These are phyloP conservation scores for Calyptomena viridis DNA, from an alignment of 2,113 vertebrate species.

Conservation along the genomic window DNA sequence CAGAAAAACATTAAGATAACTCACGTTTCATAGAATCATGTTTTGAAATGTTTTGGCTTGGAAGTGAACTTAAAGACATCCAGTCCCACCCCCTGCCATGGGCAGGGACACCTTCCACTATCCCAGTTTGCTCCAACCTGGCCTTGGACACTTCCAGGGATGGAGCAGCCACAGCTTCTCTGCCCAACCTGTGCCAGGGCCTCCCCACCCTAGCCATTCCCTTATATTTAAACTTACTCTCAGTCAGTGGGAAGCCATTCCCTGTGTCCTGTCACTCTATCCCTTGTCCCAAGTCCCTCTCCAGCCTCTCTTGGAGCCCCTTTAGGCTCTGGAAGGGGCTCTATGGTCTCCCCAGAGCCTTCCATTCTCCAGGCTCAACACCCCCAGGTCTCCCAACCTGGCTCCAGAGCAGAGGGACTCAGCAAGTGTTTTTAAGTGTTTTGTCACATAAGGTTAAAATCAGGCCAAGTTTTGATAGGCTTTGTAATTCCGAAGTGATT, in stretches of 20 bases:
- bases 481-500: background rate
- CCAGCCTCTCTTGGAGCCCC: background rate
- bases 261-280: accelerated
- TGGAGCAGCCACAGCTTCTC: background rate
- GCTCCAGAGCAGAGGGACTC: background rate
- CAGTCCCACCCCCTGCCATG: background rate
- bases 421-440: background rate
- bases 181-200: background rate
- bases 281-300: no score
- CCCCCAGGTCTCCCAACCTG: background rate
- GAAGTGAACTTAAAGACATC: accelerated
- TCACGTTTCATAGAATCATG: background rate
- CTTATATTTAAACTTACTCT: background rate
- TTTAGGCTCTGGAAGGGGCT: accelerated
- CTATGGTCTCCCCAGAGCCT: background rate
- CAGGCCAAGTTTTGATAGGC: background rate
- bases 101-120: background rate
- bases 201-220: background rate
- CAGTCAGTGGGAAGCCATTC: background rate
- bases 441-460: background rate
- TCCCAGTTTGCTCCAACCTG: background rate
- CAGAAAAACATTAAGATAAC: background rate
- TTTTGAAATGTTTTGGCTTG: background rate
- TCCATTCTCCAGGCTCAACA: background rate
- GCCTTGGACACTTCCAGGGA: background rate